Percentiles rank a stretch among this genome's conserved stretches.
phyloP scores from a whole-genome alignment of 2,797 vertebrate genomes.

The Sebastes hubbsi region DNA sequence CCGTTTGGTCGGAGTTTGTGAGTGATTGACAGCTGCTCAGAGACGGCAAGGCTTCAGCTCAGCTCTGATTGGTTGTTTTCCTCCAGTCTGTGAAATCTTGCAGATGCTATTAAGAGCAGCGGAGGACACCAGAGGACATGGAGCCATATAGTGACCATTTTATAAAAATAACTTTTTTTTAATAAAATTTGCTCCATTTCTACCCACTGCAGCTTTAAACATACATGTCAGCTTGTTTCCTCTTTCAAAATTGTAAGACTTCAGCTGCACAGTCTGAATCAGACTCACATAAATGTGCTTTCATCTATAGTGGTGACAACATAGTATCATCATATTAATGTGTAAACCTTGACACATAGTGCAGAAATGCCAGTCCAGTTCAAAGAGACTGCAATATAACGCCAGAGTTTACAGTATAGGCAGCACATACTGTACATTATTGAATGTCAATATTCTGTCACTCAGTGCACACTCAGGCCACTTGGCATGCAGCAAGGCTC shows the following conservation, averaged over 20 bases:
- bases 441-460: slow-evolving; percentile 20
- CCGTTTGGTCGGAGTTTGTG: too few relatives aligned
- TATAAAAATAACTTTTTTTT: too few relatives aligned
- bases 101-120: too few relatives aligned
- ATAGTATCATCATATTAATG: background rate
- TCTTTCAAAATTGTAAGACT: background rate
- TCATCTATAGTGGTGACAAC: background rate
- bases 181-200: too few relatives aligned
- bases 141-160: too few relatives aligned
- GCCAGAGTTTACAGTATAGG: background rate
- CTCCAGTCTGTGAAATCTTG: too few relatives aligned
- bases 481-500: slow-evolving; percentile 40
- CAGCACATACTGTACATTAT: background rate
- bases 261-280: background rate
- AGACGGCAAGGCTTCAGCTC: too few relatives aligned
- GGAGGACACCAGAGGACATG: too few relatives aligned
- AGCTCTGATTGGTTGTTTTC: too few relatives aligned
- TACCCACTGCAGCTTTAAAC: too few relatives aligned
- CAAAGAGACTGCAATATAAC: background rate
- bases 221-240: too few relatives aligned
- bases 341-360: background rate
- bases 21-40: too few relatives aligned
- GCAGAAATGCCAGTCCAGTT: background rate
- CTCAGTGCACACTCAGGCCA: background rate
- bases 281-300: background rate